These are phyloP conservation scores for Anguilla pacifica DNA, from an alignment of 2,797 vertebrate species.

Conservation along the genomic window DNA sequence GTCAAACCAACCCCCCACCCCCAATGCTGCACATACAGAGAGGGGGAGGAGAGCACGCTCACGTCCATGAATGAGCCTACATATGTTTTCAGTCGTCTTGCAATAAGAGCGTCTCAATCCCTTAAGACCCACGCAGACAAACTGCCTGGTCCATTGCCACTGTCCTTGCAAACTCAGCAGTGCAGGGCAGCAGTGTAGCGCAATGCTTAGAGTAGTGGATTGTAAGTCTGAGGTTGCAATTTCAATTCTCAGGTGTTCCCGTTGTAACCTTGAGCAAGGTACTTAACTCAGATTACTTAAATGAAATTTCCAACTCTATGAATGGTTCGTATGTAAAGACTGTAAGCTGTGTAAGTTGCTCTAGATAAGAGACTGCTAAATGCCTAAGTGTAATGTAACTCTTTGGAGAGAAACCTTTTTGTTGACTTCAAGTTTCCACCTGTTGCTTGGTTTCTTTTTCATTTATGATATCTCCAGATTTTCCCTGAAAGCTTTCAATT, in stretches of 20 bases:
- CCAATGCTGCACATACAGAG: background rate
- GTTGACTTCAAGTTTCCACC: conserved; percentile 32
- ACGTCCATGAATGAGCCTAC: conserved; percentile 60
- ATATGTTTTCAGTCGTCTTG: conserved; percentile 75
- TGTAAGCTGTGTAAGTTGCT: background rate
- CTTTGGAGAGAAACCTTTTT: conserved; percentile 42
- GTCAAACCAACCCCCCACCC: conserved; percentile 40
- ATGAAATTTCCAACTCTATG: background rate
- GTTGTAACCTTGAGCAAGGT: conserved; percentile 31
- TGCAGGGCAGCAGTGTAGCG: background rate
- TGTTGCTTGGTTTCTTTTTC: conserved; percentile 26
- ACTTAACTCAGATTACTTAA: background rate
- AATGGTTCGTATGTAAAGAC: conserved; percentile 9
- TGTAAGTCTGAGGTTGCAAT: too few relatives aligned
- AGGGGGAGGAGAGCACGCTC: background rate
- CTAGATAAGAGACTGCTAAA: conserved; percentile 19
- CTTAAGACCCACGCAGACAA: conserved; percentile 63
- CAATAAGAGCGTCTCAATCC: conserved; percentile 74
- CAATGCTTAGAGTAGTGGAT: conserved; percentile 27
- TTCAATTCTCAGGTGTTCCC: background rate
- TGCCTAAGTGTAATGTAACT: too few relatives aligned
- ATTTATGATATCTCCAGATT: conserved; percentile 8
- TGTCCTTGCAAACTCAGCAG: conserved; percentile 58
- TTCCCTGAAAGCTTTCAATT: conserved; percentile 33
- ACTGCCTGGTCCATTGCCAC: conserved; percentile 63